Percentiles rank a stretch among this genome's conserved stretches.
phyloP scores from a whole-genome alignment of 2,888 invertebrate genomes.

The Heliconius aoede region DNA sequence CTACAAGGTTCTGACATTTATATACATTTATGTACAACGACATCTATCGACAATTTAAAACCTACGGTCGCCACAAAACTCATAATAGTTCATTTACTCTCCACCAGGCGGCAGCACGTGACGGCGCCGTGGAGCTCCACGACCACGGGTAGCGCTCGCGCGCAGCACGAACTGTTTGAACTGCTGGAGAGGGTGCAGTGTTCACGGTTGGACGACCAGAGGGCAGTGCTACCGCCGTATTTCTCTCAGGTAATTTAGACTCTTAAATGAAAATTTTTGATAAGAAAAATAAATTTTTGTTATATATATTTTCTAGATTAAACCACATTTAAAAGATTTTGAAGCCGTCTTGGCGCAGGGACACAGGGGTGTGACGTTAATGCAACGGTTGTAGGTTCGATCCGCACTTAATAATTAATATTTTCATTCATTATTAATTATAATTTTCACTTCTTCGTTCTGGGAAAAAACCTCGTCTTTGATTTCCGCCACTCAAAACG shows the following conservation, averaged over 20 bases:
- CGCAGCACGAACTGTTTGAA: slow-evolving; percentile 93
- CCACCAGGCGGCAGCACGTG: slow-evolving; percentile 87
- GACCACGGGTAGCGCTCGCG: slow-evolving; percentile 81
- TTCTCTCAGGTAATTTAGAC: slow-evolving; percentile 90
- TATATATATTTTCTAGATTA: too few species aligned
- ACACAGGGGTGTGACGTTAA: too few species aligned
- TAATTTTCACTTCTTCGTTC: too few species aligned
- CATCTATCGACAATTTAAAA: slow-evolving; percentile 50
- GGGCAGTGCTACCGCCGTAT: slow-evolving; percentile 96
- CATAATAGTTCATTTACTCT: slow-evolving; percentile 53
- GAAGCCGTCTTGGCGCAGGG: too few species aligned
- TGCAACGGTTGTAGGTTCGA: too few species aligned
- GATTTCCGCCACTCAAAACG: too few species aligned
- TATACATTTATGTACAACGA: too few species aligned
- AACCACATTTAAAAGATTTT: too few species aligned
- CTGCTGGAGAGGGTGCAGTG: slow-evolving; percentile 97
- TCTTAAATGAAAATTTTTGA: neutral
- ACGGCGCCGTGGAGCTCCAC: slow-evolving; percentile 81
- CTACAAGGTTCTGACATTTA: neutral
- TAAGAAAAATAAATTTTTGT: too few species aligned
- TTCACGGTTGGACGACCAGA: slow-evolving; percentile 97
- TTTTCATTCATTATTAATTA: too few species aligned
- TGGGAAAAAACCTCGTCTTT: too few species aligned
- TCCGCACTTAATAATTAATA: too few species aligned
- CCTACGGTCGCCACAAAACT: slow-evolving; percentile 13